Conservation (phyloP, 2,113 vertebrate species). For the Boulengerochromis microlepis region DNA sequence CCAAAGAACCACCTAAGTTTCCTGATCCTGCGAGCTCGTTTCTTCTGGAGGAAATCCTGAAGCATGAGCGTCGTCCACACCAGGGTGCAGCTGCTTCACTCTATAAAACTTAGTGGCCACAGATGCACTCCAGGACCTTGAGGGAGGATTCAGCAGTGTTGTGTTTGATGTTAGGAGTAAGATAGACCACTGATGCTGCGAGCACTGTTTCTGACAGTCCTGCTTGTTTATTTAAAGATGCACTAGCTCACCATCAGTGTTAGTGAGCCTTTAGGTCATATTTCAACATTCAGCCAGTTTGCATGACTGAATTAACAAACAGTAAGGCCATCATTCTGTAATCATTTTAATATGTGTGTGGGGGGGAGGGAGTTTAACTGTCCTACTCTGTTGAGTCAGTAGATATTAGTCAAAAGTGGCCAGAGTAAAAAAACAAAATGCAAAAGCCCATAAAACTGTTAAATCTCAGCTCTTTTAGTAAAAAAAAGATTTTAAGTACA, state of each 20-base stretch:
- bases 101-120: neutral
- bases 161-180: neutral
- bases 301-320: neutral
- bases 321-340: fast-evolving
- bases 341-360: neutral
- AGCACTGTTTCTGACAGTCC: neutral
- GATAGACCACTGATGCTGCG: neutral
- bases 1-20: fast-evolving
- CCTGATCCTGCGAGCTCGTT: fast-evolving
- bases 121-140: neutral
- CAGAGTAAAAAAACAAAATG: fast-evolving
- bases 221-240: neutral
- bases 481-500: fast-evolving
- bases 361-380: neutral
- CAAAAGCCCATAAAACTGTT: fast-evolving
- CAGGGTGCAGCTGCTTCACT: neutral
- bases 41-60: neutral
- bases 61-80: fast-evolving
- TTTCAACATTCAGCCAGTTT: neutral
- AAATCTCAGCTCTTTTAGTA: fast-evolving
- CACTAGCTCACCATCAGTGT: neutral
- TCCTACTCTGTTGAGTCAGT: neutral
- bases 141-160: neutral
- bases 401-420: neutral
- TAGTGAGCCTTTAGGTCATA: fast-evolving